Evolutionary conservation across 2,113 vertebrate genomes (phyloP), one percentile per base, ranked within the genome.

Genomic region (Elachura formosa): DNA sequence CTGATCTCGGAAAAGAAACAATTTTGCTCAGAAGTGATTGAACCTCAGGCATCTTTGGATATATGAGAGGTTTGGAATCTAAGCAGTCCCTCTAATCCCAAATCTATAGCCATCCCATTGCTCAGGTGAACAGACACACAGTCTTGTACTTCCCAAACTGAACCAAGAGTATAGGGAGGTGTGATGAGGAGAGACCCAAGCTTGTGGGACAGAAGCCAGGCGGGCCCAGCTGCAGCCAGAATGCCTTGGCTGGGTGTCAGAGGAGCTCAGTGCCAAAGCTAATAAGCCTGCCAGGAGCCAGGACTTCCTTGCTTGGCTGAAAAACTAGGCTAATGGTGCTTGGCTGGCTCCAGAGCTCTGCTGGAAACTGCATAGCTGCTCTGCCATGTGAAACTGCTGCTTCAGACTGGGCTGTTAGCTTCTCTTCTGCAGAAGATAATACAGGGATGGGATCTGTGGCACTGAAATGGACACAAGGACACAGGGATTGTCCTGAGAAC

Each of bases 241-340:
- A 93, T 13, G 63, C 55, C 67, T 96, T 96, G 96, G 95, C 90
- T 55, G 81, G 21, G 63, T 88, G 83, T 86, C 94, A 96, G 26
- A 34, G 19, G 72, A 92, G 63, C 58, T 93, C 3, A 0, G 22
- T 90, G 95, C 94, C 96, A 95, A 96, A 96, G 73, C 67, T 92
- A 96, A 96, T 83, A 96, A 93, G 41, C 85, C 85, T 95, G 75
- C 88, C 94, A 92, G 79, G 82, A 95, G 92, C 92, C 94, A 95
- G 40, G 63, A 76, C 79, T 95, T 94, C 72, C 85, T 96, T 90
- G 92, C 94, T 94, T 92, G 92, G 86, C 77, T 88, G 55, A 67
- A 93, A 96, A 94, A 43, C 79, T 92, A 54, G 90, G 90, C 83
- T 96, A 94, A 95, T 85, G 58, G 51, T 83, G 59, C 55, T 95